Percentiles rank a stretch among this genome's conserved stretches.
Evolutionary conservation across 92 coral and sea anemone genomes (phyloP).

Genomic region (Hydrozoanthus gracilis): DNA sequence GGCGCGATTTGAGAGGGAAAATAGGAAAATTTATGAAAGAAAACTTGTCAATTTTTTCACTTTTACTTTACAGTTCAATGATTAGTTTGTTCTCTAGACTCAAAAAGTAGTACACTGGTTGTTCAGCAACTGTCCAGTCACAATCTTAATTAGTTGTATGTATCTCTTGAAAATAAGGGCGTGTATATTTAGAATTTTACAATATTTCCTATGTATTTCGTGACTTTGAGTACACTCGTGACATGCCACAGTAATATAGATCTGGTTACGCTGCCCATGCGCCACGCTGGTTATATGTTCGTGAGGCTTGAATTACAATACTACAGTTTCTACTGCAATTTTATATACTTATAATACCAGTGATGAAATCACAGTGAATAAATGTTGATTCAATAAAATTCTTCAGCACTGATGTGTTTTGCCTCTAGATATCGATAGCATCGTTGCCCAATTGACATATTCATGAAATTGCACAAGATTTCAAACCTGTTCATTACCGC

Average conservation of each 20-base stretch:
- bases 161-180: neutral
- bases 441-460: neutral
- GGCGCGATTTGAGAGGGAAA: too few relatives aligned
- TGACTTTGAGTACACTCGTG: neutral
- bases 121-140: too few relatives aligned
- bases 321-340: neutral
- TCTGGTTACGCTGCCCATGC: neutral
- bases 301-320: neutral
- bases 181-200: neutral
- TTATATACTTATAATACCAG: neutral
- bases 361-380: neutral
- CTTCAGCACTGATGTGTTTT: neutral
- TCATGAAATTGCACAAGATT: neutral
- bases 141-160: too few relatives aligned
- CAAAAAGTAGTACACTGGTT: too few relatives aligned
- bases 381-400: neutral
- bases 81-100: too few relatives aligned
- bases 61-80: too few relatives aligned
- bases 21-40: too few relatives aligned
- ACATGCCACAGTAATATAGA: neutral
- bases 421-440: neutral
- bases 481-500: neutral
- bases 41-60: too few relatives aligned
- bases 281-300: neutral
- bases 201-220: neutral